A percentile compares a stretch with the other conserved stretches of the same genome.
Conservation (phyloP, 1,140 invertebrate genomes). For the Drosophila gunungcola region DNA sequence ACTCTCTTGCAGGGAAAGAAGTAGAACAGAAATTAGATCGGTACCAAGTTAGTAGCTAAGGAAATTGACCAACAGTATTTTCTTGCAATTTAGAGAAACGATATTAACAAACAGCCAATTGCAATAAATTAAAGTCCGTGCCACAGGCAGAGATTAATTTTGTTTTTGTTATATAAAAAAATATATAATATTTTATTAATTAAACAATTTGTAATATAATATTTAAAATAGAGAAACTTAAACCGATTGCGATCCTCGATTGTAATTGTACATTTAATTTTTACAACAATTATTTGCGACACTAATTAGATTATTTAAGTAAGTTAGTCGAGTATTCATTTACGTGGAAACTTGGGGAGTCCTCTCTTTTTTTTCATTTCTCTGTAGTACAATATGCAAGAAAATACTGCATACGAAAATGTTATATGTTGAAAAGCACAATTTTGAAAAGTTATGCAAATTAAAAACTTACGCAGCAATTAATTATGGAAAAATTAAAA, state of each 20-base stretch:
- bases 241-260: slow-evolving; percentile 49
- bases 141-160: slow-evolving; percentile 52
- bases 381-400: slow-evolving; percentile 64
- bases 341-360: slow-evolving; percentile 19
- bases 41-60: slow-evolving; percentile 26
- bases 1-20: slow-evolving; percentile 4
- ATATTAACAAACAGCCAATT: slow-evolving; percentile 56
- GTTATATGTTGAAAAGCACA: slow-evolving; percentile 35
- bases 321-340: slow-evolving; percentile 54
- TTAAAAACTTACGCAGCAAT: slow-evolving; percentile 47
- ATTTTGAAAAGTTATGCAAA: slow-evolving; percentile 35
- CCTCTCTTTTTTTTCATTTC: slow-evolving; percentile 18
- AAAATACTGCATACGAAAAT: slow-evolving; percentile 74
- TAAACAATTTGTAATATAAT: slow-evolving; percentile 63
- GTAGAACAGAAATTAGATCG: not conserved
- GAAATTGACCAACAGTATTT: slow-evolving; percentile 67
- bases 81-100: slow-evolving; percentile 65
- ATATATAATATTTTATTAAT: slow-evolving; percentile 59
- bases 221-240: slow-evolving; percentile 60
- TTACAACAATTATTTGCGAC: slow-evolving; percentile 63
- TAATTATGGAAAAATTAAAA: slow-evolving; percentile 59
- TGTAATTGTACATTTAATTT: slow-evolving; percentile 55
- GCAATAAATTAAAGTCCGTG: slow-evolving; percentile 41
- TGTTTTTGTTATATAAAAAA: slow-evolving; percentile 57
- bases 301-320: slow-evolving; percentile 58